Percentiles rank a stretch among this genome's conserved stretches.
phyloP scores from a whole-genome alignment of 2,113 vertebrate species.

The Apus apus region DNA sequence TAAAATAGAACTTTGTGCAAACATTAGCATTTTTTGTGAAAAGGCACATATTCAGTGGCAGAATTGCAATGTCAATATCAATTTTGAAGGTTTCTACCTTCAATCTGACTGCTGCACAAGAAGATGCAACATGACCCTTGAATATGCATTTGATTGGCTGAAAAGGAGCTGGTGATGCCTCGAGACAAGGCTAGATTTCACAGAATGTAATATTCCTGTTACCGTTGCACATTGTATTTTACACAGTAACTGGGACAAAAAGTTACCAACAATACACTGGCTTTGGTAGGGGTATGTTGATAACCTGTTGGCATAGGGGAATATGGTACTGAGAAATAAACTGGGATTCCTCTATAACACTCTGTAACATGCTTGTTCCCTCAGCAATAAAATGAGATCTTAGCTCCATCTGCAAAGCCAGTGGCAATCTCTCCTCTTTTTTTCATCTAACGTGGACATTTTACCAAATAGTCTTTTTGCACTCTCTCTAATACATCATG shows the following conservation, averaged over 20 bases:
- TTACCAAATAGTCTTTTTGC: not conserved
- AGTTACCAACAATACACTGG: not conserved
- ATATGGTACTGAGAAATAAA: not conserved
- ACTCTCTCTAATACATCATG: not conserved
- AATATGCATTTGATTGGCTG: not conserved
- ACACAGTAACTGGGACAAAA: not conserved
- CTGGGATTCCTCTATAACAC: fast-evolving
- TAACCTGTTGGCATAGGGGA: not conserved
- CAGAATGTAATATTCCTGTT: not conserved
- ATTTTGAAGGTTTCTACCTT: not conserved
- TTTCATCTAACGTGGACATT: not conserved
- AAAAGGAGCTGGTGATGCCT: not conserved
- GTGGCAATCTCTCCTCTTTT: not conserved
- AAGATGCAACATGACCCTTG: not conserved
- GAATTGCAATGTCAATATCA: not conserved
- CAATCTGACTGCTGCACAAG: not conserved
- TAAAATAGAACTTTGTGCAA: not conserved
- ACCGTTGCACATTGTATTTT: not conserved
- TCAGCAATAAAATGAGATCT: not conserved
- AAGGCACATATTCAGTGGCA: not conserved
- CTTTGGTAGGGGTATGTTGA: not conserved
- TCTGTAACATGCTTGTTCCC: not conserved
- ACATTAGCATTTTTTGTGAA: not conserved
- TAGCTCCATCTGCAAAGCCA: not conserved
- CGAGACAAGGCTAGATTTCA: not conserved